Evolutionary conservation across 1,140 invertebrate genomes (phyloP), one percentile per base, ranked within the genome.

Genomic region (Belonocnema kinseyi): DNA sequence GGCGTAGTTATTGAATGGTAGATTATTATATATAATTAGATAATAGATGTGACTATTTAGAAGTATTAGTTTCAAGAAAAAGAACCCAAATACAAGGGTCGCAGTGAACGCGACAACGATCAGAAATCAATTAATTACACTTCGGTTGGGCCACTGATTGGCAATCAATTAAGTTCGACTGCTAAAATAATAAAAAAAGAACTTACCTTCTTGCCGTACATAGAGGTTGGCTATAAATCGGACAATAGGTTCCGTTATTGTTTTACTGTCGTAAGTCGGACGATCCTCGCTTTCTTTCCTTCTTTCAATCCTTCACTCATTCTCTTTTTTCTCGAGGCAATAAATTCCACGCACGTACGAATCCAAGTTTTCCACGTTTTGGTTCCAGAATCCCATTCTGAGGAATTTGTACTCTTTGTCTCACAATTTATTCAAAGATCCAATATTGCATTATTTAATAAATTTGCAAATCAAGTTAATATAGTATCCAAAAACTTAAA

Each of bases 281-380:
- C 19, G 17, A 21, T 3, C 19, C 7, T 52, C 19, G n/a, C 50
- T 51, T 52, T 52, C 19, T 16, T 52, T 33, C 8, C 16, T 12
- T 46, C 33, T 77, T 80, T 75, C 74, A 61, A 33, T 54, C 50
- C 50, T 72, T 73, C 50, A 19, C n/a, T 74, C 76, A 72, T 71
- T 33, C 50, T 50, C 58, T 54, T 51, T 53, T 56, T 76, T 79
- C 75, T 76, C 77, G 79, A 79, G 77, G 78, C 80, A 82, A 84
- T 58, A 79, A 81, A 84, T 80, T 82, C 76, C 76, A 84, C 81
- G 81, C 81, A 84, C 83, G 80, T 82, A 84, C 83, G 79, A 84
- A 82, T 81, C 75, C 50, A 75, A 80, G 75, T 84, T 81, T 82
- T 82, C 81, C 77, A 76, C 74, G 75, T 54, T 81, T 80, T 77